Evolutionary conservation across 2,888 invertebrate species (phyloP), one percentile per base, ranked within the genome.

Genomic region (Ophion ventricosus): DNA sequence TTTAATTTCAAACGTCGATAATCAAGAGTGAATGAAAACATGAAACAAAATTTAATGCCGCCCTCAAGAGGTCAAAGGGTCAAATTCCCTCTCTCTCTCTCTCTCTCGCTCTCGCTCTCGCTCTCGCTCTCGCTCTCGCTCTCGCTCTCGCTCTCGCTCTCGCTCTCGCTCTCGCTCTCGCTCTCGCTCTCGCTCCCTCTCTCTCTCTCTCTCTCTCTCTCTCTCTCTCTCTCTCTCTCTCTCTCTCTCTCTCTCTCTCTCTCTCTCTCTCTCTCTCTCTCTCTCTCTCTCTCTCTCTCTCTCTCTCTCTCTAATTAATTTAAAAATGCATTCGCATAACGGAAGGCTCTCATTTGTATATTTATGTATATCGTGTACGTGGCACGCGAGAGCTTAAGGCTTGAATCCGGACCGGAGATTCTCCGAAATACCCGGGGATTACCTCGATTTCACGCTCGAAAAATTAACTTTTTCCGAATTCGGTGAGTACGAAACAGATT

Each of bases 371-470:
- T 64, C 4, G 49, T 54, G 17, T 66, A 56, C 56, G 63, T 67
- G 63, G 78, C 74, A 73, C 61, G 77, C 66, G 26, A 72, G 67
- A 73, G 80, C 73, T 83, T 76, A 67, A 80, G 56, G 73, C 80
- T 25, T 63, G 73, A 40, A 84, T 80, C 76, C 77, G 35, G 43
- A 61, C 80, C 78, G 78, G 83, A 49, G 78, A 85, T 87, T 87
- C 81, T 86, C 85, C 88, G 88, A 88, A 87, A 88, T 89, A 76
- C 87, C 84, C 83, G 26, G 80, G 87, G 88, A 89, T 90, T 88
- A 89, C 86, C 87, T 87, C 87, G 88, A 90, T 90, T 90, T 89
- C 88, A 88, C 88, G 87, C 87, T 88, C 80, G 88, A 86, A 87
- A 86, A 89, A 87, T 88, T 86, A 87, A 87, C 86, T 88, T 87